Base-by-base conservation (phyloP, 2,888 invertebrate species). In the Xiphydria camelus region DNA sequence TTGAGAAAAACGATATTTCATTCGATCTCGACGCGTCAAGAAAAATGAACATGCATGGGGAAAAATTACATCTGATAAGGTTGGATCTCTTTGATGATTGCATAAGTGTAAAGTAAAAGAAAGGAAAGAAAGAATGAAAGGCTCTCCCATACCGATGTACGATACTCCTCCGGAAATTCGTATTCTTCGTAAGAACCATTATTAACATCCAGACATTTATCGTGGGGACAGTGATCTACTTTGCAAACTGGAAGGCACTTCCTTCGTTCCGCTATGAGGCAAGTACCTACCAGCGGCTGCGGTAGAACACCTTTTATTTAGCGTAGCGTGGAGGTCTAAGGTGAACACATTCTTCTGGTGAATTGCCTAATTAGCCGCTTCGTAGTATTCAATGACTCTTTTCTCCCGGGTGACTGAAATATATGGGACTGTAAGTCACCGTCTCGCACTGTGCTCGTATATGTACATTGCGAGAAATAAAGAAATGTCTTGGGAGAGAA, bases 211-310 rank as follows among this genome's bases (percentile, higher is more conserved):
- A 5, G 29, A 29, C 29, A 15, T 17, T 19, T 9, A 6, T 15
- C 15, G 33, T 17, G 19, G 42, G 35, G 42, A 49, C 32, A 44
- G 38, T 21, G 38, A 39, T 50, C 41, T 47, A 46, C 42, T 49
- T 49, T 19, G 22, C 21, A 20, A 46, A 39, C 37, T 38, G 19
- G 9, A 34, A 34, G 34, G 9, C 39, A 37, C 36, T 45, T 41
- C 36, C 34, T 32, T 31, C 38, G 33, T 50, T 43, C 36, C 34
- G 14, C 21, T 26, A 38, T 32, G 15, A 23, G 23, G 23, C 23
- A 23, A 23, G 6, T 23, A 6, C n/a, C 23, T n/a, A 7, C 7
- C 23, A n/a, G 7, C 23, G 23, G n/a, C n/a, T n/a, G n/a, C n/a
- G n/a, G 15, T 22, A 29, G 18, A 40, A 19, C 17, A 15, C n/a